Evolutionary conservation across 2,113 vertebrate species (phyloP).

Genomic region (Phalacrocorax aristotelis): DNA sequence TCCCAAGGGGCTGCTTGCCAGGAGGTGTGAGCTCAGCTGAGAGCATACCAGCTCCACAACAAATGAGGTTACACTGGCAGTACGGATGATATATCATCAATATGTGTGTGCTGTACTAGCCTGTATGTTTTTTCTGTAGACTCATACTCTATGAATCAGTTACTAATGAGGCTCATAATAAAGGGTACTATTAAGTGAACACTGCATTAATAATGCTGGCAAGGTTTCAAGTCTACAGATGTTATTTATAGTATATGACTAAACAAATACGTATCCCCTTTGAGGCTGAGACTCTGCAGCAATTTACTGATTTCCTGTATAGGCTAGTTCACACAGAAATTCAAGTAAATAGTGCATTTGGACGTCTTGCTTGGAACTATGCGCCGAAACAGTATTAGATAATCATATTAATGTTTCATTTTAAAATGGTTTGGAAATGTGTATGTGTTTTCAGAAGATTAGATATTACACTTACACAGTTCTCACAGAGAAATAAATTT

Average conservation of each 20-base stretch:
- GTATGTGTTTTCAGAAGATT: neutral
- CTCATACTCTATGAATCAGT: neutral
- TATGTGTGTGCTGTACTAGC: neutral
- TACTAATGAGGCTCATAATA: neutral
- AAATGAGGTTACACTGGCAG: neutral
- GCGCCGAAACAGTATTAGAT: neutral
- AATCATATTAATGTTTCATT: neutral
- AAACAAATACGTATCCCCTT: constrained; percentile 37
- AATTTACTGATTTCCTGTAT: constrained; percentile 65
- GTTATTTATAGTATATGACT: constrained; percentile 66
- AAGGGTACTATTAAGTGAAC: constrained; percentile 2
- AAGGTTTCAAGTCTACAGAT: constrained; percentile 19
- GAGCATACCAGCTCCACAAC: neutral
- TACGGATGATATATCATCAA: rapidly evolving
- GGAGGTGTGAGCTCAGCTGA: neutral
- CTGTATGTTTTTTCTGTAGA: neutral
- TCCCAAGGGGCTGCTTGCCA: neutral
- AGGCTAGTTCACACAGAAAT: constrained; percentile 10
- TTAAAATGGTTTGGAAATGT: neutral
- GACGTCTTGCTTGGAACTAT: neutral
- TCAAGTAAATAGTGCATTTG: constrained; percentile 24
- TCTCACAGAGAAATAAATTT: neutral
- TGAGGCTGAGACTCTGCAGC: constrained; percentile 50
- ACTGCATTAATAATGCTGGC: constrained; percentile 35
- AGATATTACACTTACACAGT: neutral